These are phyloP conservation scores for Dolichomitus sp. DNA, from an alignment of 2,888 invertebrate species.

Conservation along the genomic window DNA sequence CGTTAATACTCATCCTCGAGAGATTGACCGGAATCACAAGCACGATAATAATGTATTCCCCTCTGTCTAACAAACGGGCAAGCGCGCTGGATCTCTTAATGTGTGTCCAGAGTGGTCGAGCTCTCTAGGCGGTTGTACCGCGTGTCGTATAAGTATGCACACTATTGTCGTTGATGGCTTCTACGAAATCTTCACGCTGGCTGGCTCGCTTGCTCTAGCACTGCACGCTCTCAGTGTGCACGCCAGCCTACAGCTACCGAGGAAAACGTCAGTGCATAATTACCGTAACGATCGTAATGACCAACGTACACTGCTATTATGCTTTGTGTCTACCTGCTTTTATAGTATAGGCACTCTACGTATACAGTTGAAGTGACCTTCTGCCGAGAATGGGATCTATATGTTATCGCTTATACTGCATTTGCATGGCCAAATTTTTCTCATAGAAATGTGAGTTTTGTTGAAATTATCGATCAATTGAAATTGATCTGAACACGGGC, in stretches of 20 bases:
- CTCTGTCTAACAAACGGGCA: conserved; percentile 64
- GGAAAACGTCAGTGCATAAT: conserved; percentile 82
- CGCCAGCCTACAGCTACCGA: conserved; percentile 67
- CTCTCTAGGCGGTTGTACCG: conserved; percentile 12
- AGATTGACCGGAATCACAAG: conserved; percentile 80
- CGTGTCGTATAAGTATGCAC: conserved; percentile 27
- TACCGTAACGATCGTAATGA: conserved; percentile 80
- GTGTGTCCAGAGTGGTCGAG: conserved; percentile 18
- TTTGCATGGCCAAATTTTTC: background rate
- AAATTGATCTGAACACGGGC: too few relatives aligned
- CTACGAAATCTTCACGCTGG: conserved; percentile 80
- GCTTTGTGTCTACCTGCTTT: conserved; percentile 39
- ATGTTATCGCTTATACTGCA: background rate
- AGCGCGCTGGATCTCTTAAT: conserved; percentile 36
- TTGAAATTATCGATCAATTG: background rate
- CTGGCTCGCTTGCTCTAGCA: conserved; percentile 59
- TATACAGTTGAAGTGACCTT: conserved; percentile 6
- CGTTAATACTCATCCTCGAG: conserved; percentile 51
- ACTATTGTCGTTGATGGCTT: conserved; percentile 76
- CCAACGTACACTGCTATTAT: conserved; percentile 56
- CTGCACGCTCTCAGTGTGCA: conserved; percentile 51
- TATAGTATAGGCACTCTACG: conserved; percentile 5
- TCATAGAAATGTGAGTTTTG: background rate
- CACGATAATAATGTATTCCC: conserved; percentile 80
- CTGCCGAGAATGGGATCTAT: conserved; percentile 21